Evolutionary conservation across 92 coral and sea anemone species (phyloP).

Genomic region (Hydrozoanthus gracilis): DNA sequence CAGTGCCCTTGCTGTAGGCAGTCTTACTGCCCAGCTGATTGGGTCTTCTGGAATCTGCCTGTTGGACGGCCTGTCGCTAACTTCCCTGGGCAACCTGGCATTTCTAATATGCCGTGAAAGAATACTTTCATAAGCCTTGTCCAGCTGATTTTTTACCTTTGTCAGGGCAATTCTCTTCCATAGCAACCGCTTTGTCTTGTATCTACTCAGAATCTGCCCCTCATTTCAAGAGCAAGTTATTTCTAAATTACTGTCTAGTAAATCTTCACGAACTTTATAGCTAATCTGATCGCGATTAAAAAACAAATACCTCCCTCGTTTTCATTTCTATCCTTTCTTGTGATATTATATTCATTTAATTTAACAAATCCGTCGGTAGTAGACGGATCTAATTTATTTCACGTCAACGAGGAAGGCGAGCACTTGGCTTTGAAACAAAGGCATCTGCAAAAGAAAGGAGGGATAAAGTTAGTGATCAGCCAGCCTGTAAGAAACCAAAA

Average conservation of each 20-base stretch:
- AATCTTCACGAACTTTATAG: too few species aligned
- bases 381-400: too few species aligned
- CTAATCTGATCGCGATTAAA: too few species aligned
- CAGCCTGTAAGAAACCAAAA: constrained; percentile 16
- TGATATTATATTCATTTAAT: too few species aligned
- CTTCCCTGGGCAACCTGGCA: not conserved
- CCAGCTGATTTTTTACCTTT: not conserved
- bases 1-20: constrained; percentile 17
- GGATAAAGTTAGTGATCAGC: constrained; percentile 1
- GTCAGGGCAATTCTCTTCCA: not conserved
- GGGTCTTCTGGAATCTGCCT: not conserved
- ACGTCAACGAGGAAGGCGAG: constrained; percentile 11
- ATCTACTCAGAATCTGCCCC: not conserved
- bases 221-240: too few species aligned
- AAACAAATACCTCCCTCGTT: too few species aligned
- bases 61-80: not conserved
- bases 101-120: not conserved
- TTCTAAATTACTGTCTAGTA: too few species aligned
- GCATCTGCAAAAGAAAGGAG: constrained; percentile 50
- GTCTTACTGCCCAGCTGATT: constrained; percentile 15
- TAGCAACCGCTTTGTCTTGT: not conserved
- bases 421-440: constrained; percentile 40
- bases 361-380: too few species aligned
- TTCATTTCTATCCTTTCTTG: too few species aligned
- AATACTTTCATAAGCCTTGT: not conserved